Percentiles rank a stretch among this genome's conserved stretches.
Conservation (phyloP, 2,888 invertebrate species). For the Lutraria lutraria region DNA sequence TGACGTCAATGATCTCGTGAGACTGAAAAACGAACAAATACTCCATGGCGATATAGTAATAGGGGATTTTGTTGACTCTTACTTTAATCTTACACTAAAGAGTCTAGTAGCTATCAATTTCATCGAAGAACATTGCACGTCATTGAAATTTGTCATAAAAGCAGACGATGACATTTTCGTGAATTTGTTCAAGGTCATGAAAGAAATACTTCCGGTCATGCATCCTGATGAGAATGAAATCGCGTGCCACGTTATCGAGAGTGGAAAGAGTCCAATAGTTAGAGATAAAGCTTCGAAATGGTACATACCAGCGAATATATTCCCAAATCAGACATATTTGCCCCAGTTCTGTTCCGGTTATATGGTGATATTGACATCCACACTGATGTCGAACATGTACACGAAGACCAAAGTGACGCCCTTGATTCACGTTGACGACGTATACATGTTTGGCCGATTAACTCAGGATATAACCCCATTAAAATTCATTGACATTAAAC, state of each 20-base stretch:
- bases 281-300: conserved; percentile 75
- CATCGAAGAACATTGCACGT: conserved; percentile 67
- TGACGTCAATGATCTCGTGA: conserved; percentile 63
- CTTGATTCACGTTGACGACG: conserved; percentile 83
- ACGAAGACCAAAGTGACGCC: conserved; percentile 74
- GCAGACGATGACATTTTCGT: conserved; percentile 79
- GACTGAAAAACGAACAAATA: conserved; percentile 72
- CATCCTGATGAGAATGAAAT: conserved; percentile 63
- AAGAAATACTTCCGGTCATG: conserved; percentile 71
- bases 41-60: conserved; percentile 73
- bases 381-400: conserved; percentile 77
- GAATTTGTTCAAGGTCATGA: conserved; percentile 76
- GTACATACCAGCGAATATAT: conserved; percentile 74
- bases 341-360: conserved; percentile 85
- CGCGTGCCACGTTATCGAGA: conserved; percentile 73
- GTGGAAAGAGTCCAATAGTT: conserved; percentile 72
- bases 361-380: conserved; percentile 76
- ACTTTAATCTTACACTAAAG: conserved; percentile 72
- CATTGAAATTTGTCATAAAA: conserved; percentile 72
- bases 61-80: conserved; percentile 70
- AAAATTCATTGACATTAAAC: conserved; percentile 88
- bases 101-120: conserved; percentile 70
- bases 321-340: conserved; percentile 72
- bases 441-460: conserved; percentile 82
- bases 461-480: conserved; percentile 69